Percentiles rank a stretch among this genome's conserved stretches.
Evolutionary conservation across 2,888 invertebrate genomes (phyloP).

Genomic region (Venusia cambrica): DNA sequence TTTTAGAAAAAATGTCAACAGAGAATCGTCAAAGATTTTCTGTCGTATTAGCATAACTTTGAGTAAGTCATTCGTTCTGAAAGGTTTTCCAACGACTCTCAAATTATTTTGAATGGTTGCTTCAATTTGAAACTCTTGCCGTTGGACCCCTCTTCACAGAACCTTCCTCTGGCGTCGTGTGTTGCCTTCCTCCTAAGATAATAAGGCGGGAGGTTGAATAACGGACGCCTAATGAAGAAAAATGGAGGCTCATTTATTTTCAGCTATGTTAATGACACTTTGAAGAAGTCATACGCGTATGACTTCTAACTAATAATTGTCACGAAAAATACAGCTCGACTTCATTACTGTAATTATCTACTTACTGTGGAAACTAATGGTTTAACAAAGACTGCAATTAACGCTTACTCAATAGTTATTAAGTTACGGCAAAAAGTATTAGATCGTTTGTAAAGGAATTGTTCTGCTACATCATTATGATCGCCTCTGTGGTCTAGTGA

Average conservation of each 20-base stretch:
- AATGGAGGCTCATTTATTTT: slow-evolving; percentile 26
- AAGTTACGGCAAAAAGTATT: no score
- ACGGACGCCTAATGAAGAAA: slow-evolving; percentile 25
- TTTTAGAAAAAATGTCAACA: no score
- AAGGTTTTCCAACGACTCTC: slow-evolving; percentile 1
- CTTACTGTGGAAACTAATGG: slow-evolving; percentile 1
- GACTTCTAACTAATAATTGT: slow-evolving; percentile 7
- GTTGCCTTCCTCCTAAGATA: slow-evolving; percentile 28
- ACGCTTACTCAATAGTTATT: neutral
- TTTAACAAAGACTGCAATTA: neutral
- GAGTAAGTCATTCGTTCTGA: no score
- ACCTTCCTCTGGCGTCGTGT: slow-evolving; percentile 23
- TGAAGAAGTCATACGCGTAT: slow-evolving; percentile 10
- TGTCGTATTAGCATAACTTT: no score
- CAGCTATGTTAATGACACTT: slow-evolving; percentile 11
- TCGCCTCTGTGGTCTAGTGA: no score
- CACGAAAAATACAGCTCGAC: neutral
- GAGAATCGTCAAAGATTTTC: no score
- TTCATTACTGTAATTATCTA: slow-evolving; percentile 4
- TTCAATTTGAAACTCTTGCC: slow-evolving; percentile 2
- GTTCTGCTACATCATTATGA: no score
- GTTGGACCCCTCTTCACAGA: slow-evolving; percentile 21
- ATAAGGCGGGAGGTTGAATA: slow-evolving; percentile 27
- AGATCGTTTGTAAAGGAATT: no score
- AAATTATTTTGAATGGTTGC: neutral